Base-by-base conservation (phyloP, 2,113 vertebrate species). In the Pangasianodon hypophthalmus region DNA sequence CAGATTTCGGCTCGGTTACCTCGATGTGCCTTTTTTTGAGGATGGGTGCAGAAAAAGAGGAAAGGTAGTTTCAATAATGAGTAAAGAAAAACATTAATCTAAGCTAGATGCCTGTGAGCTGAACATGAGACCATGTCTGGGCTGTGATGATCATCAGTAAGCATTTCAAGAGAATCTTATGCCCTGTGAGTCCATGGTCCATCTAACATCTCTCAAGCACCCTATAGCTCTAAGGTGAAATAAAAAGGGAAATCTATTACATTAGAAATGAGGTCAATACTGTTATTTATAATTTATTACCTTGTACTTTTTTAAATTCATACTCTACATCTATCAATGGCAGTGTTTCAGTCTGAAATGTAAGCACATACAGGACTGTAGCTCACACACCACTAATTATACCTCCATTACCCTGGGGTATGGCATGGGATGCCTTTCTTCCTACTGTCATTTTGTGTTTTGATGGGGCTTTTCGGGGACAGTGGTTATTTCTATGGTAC, bases 11-110 rank as follows among this genome's bases (percentile, higher is more conserved):
- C 86, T 84, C 90, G 92, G 93, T 94, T 92, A 92, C 94, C 94
- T 95, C 92, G 90, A 92, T 92, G 93, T 91, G 93, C 94, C 94
- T 94, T 93, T 94, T 95, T 62, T 94, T 93, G 87, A 88, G 90
- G 91, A 91, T 91, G 93, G 95, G 95, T 91, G 94, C 93, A 90
- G 92, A 94, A 94, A 94, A 94, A 93, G 91, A 95, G 94, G 94
- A 95, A 95, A 95, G 92, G 94, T 92, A 94, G 92, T 93, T 92
- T 93, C 93, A 88, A 92, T 92, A 89, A 89, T 93, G 95, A 94
- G 92, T 91, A 85, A 90, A 91, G 91, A 64, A 87, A 69, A 84
- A 82, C n/a, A 21, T 54, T 83, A 86, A 24, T 37, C 44, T 85
- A 32, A 21, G 62, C 82, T 88, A 69, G 84, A 73, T 64, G 87